Base-by-base conservation (phyloP, 2,797 vertebrate species). In the Falco concolor region DNA sequence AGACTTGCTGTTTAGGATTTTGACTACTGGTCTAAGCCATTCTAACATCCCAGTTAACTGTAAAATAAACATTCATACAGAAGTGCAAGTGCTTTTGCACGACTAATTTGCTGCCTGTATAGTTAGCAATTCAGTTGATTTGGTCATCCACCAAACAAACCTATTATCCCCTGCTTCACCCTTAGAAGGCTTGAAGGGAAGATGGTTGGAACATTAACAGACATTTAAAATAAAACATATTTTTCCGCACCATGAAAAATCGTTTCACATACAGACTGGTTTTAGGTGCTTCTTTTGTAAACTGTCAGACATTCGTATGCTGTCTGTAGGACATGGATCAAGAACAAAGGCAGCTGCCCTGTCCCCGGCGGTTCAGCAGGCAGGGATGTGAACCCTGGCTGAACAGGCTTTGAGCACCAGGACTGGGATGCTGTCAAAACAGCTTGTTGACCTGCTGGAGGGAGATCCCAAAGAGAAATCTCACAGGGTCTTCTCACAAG, bases 301-400 rank as follows among this genome's bases (percentile, higher is more conserved):
- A 10, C 12, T 44, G 19, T 72, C 44, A 30, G 59, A 59, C 72
- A 54, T 13, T 63, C 7, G 0, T 68, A 28, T 38, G 32, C 45
- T 12, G 5, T 45, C 65, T 27, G 2, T 10, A n/a, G 70, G 47
- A 40, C 25, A 25, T 61, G 61, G n/a, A 22, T 67, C 9, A 22
- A 76, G 53, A 83, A 3, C 28, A 54, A 69, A 78, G 40, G 65
- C 12, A 56, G 45, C 75, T 84, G 54, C 45, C 59, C 61, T 59
- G 56, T 56, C 38, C 42, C 32, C 0, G 1, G 38, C 1, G 0
- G 56, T 28, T 83, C 61, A n/a, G 65, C 30, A 10, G 2, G 2
- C 32, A 17, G 73, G 40, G 59, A 8, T 16, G 21, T 4, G 22
- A 87, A 47, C n/a, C 76, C 53, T 63, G 32, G 28, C 44, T 79